Percentiles rank a stretch among this genome's conserved stretches.
phyloP scores from a whole-genome alignment of 2,113 vertebrate species.

The Zingel zingel region DNA sequence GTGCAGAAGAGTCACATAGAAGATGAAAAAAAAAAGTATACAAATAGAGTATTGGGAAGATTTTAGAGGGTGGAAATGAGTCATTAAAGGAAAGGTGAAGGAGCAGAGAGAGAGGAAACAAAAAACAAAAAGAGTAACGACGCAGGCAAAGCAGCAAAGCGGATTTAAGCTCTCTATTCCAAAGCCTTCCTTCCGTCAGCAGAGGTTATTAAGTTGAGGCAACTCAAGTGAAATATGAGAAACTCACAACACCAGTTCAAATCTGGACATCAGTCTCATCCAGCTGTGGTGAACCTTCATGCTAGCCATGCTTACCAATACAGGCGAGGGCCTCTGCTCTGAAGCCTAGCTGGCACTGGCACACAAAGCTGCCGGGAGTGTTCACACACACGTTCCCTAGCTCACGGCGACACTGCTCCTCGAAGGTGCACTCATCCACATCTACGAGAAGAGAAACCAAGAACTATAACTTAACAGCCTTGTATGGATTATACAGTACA shows the following conservation, averaged over 20 bases:
- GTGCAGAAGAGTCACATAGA: slow-evolving; percentile 6
- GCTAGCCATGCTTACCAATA: slow-evolving; percentile 76
- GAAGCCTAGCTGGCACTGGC: slow-evolving; percentile 83
- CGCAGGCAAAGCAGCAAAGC: slow-evolving; percentile 33
- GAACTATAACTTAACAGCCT: not conserved
- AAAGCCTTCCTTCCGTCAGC: slow-evolving; percentile 18
- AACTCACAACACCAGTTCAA: not conserved
- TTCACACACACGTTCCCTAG: slow-evolving; percentile 85
- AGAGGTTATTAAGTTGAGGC: slow-evolving; percentile 12
- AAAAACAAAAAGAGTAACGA: not conserved
- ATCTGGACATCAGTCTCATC: slow-evolving; percentile 9
- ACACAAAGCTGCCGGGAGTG: slow-evolving; percentile 84
- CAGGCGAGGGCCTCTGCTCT: slow-evolving; percentile 76
- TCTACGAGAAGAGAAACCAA: slow-evolving; percentile 68
- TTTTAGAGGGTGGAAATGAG: not conserved
- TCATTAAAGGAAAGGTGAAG: slow-evolving; percentile 1
- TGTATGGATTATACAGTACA: not conserved
- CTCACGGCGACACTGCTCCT: slow-evolving; percentile 82
- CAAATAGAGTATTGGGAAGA: not conserved
- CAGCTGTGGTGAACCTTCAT: slow-evolving; percentile 10
- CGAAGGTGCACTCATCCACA: slow-evolving; percentile 86
- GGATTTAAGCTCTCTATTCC: not conserved
- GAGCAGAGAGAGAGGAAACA: slow-evolving; percentile 1
- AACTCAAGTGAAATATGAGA: slow-evolving; percentile 20
- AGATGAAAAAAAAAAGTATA: not conserved